Base-by-base conservation (phyloP, 1,140 invertebrate species). In the Dendroctonus ponderosae region DNA sequence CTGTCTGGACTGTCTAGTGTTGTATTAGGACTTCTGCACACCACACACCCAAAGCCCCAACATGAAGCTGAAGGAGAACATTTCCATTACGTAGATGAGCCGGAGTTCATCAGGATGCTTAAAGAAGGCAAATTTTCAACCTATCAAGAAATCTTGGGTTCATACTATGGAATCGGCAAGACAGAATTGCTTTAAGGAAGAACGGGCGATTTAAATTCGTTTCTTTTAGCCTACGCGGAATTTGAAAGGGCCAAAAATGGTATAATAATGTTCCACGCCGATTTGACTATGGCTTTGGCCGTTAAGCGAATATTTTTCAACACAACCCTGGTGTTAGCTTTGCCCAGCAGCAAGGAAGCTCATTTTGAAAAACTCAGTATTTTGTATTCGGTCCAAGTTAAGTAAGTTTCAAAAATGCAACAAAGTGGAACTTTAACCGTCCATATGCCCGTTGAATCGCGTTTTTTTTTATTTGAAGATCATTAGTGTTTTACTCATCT, bases 161-260 rank as follows among this genome's bases (percentile, higher is more conserved):
- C 68, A 41, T 65, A 14, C 39, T 76, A 69, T 58, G 74, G 74
- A 44, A 71, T 75, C 9, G 49, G 73, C 70, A 69, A 43, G 52
- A 48, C 8, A 12, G 2, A 39, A 4, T 15, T 54, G 37, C 41
- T 65, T 41, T 5, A 7, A n/a, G 52, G 5, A 9, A 39, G 7
- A 15, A 44, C 6, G n/a, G 5, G 14, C 2, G 3, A 9, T 54
- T 9, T 38, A 7, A n/a, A 11, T 54, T n/a, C 5, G 48, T 7
- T 60, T 5, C 8, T 40, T 65, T 50, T 38, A 67, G 65, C 58
- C 12, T 59, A 67, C 41, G 46, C 12, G 6, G 65, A 67, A 48
- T 62, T 61, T n/a, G 41, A 46, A 15, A 67, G 61, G 40, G 57
- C 65, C 3, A 37, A 53, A 43, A 61, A 62, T 38, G 15, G 15